phyloP scores from a whole-genome alignment of 1,140 invertebrate genomes.

The Listronotus oregonensis region DNA sequence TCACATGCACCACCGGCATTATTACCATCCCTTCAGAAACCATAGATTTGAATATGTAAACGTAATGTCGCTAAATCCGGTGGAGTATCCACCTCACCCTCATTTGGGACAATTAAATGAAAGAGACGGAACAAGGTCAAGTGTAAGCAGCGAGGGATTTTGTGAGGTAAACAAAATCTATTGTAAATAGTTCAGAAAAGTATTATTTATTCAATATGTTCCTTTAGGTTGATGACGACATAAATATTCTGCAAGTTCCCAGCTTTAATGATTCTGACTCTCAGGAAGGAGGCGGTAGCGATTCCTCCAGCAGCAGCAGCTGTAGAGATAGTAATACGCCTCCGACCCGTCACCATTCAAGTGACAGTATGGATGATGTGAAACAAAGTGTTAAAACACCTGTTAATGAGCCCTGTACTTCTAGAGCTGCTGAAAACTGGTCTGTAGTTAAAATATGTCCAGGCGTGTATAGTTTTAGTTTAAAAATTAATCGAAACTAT shows the following conservation, averaged over 20 bases:
- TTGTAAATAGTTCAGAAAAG: background rate
- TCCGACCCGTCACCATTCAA: conserved; percentile 35
- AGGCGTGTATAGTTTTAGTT: too few relatives aligned
- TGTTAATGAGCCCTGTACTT: background rate
- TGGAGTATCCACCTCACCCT: conserved; percentile 42
- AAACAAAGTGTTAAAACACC: conserved; percentile 11
- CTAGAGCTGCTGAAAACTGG: background rate
- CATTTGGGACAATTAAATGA: conserved; percentile 37
- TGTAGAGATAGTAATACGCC: conserved; percentile 46
- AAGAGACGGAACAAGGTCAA: conserved; percentile 84
- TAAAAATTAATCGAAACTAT: too few relatives aligned
- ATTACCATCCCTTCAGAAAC: conserved; percentile 51
- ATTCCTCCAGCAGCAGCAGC: conserved; percentile 54
- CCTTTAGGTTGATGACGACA: conserved; percentile 81
- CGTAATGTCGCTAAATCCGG: conserved; percentile 49
- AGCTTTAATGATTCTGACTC: conserved; percentile 65
- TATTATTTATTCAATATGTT: background rate
- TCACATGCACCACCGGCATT: conserved; percentile 55
- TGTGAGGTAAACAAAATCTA: conserved; percentile 60
- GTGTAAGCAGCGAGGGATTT: conserved; percentile 93
- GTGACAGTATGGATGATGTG: conserved; percentile 14
- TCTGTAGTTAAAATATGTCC: too few relatives aligned
- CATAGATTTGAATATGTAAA: conserved; percentile 57
- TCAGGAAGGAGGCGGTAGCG: conserved; percentile 62
- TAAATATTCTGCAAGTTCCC: conserved; percentile 57